Evolutionary conservation across 2,888 invertebrate genomes (phyloP).

Genomic region (Tridacna crocea): DNA sequence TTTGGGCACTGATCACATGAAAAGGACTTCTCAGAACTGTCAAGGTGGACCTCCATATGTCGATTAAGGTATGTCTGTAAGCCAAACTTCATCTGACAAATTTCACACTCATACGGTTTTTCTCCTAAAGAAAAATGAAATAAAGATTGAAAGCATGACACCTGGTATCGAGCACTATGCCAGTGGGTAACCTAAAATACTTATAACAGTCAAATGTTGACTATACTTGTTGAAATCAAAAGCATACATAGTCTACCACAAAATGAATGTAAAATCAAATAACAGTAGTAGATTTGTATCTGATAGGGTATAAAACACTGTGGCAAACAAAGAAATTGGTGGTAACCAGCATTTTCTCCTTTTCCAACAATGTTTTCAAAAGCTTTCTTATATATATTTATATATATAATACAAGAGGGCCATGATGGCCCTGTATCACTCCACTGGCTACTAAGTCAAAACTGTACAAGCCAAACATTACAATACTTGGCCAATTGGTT

Average conservation of each 20-base stretch:
- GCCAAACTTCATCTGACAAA: not conserved
- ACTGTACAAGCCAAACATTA: too few species aligned
- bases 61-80: not conserved
- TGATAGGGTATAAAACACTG: not conserved
- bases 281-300: too few species aligned
- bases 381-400: too few species aligned
- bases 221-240: too few species aligned
- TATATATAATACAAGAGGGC: too few species aligned
- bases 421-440: too few species aligned
- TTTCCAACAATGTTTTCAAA: not conserved
- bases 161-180: not conserved
- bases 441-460: too few species aligned
- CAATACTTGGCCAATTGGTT: too few species aligned
- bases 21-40: not conserved
- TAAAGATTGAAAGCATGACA: not conserved
- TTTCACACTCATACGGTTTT: slow-evolving; percentile 7
- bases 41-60: slow-evolving; percentile 11
- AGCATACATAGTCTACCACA: too few species aligned
- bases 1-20: not conserved
- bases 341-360: not conserved
- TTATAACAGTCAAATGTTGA: too few species aligned
- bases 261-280: too few species aligned
- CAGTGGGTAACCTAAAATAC: too few species aligned
- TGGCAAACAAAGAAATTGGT: not conserved
- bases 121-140: not conserved